Evolutionary conservation across 2,113 vertebrate species (phyloP).

Genomic region (Sander vitreus): DNA sequence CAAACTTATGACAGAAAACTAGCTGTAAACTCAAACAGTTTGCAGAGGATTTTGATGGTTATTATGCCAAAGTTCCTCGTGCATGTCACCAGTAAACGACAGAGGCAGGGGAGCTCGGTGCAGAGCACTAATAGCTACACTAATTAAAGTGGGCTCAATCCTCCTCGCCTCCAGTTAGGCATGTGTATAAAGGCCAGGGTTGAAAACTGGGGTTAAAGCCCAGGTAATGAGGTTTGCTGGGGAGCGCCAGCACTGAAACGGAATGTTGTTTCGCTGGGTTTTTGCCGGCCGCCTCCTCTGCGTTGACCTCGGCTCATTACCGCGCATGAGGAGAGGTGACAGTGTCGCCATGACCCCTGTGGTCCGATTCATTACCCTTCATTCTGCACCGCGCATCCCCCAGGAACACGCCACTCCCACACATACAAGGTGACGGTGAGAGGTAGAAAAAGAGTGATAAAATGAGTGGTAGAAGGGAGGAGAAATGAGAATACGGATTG

Average conservation of each 20-base stretch:
- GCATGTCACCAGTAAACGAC: constrained; percentile 17
- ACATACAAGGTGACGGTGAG: constrained; percentile 55
- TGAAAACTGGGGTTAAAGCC: constrained; percentile 32
- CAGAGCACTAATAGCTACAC: constrained; percentile 38
- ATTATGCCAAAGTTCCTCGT: not conserved
- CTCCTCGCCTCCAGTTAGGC: constrained; percentile 34
- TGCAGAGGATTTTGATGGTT: not conserved
- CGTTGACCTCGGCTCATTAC: constrained; percentile 67
- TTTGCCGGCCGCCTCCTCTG: constrained; percentile 22
- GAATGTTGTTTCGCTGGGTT: constrained; percentile 6
- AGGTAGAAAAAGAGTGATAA: not conserved
- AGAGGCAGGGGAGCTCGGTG: not conserved
- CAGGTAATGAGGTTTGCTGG: constrained; percentile 69
- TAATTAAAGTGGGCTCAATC: constrained; percentile 59
- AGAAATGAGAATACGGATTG: constrained; percentile 9
- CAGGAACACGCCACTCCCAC: constrained; percentile 11
- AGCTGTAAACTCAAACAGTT: not conserved
- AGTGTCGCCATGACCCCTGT: constrained; percentile 41
- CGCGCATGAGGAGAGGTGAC: constrained; percentile 43
- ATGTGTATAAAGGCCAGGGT: constrained; percentile 21
- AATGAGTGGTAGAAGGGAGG: constrained; percentile 1
- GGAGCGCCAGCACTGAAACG: constrained; percentile 1
- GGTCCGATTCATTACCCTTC: constrained; percentile 71
- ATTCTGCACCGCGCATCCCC: constrained; percentile 39
- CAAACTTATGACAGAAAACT: not conserved